These are phyloP conservation scores for Suillia variegata DNA, from an alignment of 2,888 invertebrate species.

Conservation along the genomic window DNA sequence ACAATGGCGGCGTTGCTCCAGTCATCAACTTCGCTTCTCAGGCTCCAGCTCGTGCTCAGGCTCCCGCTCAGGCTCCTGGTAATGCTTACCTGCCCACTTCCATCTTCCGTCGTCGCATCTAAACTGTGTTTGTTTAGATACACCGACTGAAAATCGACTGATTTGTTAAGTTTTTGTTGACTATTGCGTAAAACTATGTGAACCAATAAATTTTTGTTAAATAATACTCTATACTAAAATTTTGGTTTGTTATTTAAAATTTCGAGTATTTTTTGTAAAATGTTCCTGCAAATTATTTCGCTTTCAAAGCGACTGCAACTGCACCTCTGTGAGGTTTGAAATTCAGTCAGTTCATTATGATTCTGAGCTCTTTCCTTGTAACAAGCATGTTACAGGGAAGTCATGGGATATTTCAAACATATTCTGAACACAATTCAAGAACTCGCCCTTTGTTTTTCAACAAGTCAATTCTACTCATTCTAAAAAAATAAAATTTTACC, in stretches of 20 bases:
- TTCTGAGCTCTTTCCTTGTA: too few species aligned
- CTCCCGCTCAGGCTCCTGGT: constrained; percentile 36
- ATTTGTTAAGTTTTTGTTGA: constrained; percentile 1
- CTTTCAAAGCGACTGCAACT: too few species aligned
- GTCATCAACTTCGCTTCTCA: constrained; percentile 48
- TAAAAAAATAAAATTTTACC: too few species aligned
- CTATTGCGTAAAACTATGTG: not conserved
- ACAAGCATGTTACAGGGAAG: too few species aligned
- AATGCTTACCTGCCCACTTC: constrained; percentile 47
- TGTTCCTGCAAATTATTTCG: too few species aligned
- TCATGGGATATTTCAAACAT: too few species aligned
- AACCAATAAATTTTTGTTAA: not conserved
- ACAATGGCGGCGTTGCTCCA: constrained; percentile 50
- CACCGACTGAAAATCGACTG: not conserved
- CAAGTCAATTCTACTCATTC: too few species aligned
- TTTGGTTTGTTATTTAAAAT: not conserved
- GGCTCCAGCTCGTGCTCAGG: constrained; percentile 39
- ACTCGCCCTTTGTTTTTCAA: too few species aligned
- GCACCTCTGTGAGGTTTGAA: too few species aligned
- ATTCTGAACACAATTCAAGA: too few species aligned
- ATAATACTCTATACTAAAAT: not conserved
- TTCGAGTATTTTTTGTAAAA: too few species aligned
- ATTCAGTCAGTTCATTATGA: too few species aligned
- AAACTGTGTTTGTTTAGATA: constrained; percentile 22
- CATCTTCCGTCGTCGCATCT: constrained; percentile 42